phyloP scores from a whole-genome alignment of 2,113 vertebrate genomes.

The Callionymus lyra region DNA sequence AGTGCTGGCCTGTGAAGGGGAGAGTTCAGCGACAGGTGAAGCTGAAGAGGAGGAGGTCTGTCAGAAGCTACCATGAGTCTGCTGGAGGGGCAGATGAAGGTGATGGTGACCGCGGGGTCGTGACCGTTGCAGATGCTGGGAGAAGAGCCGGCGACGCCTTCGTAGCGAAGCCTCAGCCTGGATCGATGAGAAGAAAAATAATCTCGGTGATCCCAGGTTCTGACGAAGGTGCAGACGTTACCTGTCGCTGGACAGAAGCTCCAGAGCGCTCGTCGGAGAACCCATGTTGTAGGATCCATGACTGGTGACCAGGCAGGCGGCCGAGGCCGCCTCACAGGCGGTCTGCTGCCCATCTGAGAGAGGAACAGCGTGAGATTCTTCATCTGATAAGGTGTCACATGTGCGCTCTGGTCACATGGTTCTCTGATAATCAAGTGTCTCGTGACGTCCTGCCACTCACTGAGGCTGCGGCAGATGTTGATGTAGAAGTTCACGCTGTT shows the following conservation, averaged over 20 bases:
- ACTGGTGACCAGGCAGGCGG: constrained; percentile 76
- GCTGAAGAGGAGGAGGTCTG: background rate
- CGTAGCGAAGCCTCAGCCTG: constrained; percentile 78
- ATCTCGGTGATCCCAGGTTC: background rate
- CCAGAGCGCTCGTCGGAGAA: constrained; percentile 62
- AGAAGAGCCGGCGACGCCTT: constrained; percentile 18
- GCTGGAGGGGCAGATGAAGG: constrained; percentile 82
- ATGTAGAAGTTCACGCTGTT: constrained; percentile 77
- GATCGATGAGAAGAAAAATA: background rate
- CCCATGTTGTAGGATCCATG: constrained; percentile 69
- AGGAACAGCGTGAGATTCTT: background rate
- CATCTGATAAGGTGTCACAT: background rate
- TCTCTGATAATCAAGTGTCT: too few relatives aligned
- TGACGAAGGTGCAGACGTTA: constrained; percentile 22
- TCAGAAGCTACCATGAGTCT: constrained; percentile 68
- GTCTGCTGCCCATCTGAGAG: constrained; percentile 39
- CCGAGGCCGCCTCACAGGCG: constrained; percentile 66
- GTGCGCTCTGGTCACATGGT: background rate
- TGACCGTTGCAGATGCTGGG: constrained; percentile 74
- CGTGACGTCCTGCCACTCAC: constrained; percentile 26
- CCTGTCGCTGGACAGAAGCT: constrained; percentile 73
- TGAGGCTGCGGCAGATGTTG: constrained; percentile 86
- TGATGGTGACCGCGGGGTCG: constrained; percentile 79
- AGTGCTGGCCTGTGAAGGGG: constrained; percentile 67
- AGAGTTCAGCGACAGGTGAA: too few relatives aligned